These are phyloP conservation scores for Orcinus orca DNA, from an alignment of 2,113 vertebrate species.

Conservation along the genomic window DNA sequence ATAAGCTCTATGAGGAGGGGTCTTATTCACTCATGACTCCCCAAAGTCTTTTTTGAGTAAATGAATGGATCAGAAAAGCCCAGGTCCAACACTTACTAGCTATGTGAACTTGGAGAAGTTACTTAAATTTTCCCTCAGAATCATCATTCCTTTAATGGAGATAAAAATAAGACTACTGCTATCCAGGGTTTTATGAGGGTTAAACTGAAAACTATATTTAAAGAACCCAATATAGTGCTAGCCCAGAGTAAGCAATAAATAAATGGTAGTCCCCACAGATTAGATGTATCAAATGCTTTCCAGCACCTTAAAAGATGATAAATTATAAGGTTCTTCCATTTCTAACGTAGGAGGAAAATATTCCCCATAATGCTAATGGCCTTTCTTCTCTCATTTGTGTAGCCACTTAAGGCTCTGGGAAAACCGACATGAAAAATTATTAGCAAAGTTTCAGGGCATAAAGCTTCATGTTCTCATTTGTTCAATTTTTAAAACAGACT, in stretches of 20 bases:
- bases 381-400: not conserved
- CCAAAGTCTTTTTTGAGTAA: not conserved
- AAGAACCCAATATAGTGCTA: not conserved
- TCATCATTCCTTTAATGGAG: not conserved
- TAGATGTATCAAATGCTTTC: not conserved
- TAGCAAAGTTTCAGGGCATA: constrained; percentile 16
- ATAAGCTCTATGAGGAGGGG: not conserved
- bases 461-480: constrained; percentile 21
- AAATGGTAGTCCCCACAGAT: not conserved
- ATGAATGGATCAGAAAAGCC: not conserved
- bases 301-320: not conserved
- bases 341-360: not conserved
- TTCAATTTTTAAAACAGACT: constrained; percentile 59
- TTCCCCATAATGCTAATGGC: not conserved
- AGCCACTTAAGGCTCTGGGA: not conserved
- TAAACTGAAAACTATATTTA: not conserved
- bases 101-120: not conserved
- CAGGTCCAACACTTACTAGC: not conserved
- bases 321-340: not conserved
- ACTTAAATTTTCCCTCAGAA: not conserved
- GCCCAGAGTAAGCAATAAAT: not conserved
- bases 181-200: not conserved
- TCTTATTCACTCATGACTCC: not conserved
- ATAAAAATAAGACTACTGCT: not conserved
- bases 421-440: not conserved